These are phyloP conservation scores for Sphenopsis melanotis DNA, from an alignment of 2,797 vertebrate species.

Conservation along the genomic window DNA sequence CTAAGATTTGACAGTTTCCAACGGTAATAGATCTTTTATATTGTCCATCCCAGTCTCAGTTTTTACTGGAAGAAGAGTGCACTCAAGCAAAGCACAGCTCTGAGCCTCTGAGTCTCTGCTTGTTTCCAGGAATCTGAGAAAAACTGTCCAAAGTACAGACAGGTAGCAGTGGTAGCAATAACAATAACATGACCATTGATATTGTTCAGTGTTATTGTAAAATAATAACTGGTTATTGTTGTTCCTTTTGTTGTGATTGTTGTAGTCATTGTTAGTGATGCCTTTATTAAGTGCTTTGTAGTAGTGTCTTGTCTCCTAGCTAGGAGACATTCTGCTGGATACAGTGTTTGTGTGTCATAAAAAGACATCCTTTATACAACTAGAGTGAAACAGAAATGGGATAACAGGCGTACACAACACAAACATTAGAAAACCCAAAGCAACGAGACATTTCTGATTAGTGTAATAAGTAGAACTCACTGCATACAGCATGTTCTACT, in stretches of 20 bases:
- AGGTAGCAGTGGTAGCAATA: neutral
- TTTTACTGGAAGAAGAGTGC: neutral
- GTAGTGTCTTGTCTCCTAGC: neutral
- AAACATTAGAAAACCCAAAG: neutral
- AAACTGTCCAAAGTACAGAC: neutral
- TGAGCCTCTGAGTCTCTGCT: neutral
- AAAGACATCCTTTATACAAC: neutral
- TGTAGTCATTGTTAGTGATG: neutral
- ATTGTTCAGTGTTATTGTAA: neutral
- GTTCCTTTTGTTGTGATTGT: neutral
- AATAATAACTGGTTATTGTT: neutral
- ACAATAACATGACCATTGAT: neutral
- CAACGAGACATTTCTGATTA: neutral
- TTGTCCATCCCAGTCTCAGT: neutral
- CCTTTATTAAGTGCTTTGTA: neutral
- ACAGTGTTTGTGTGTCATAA: accelerated
- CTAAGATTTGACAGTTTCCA: neutral
- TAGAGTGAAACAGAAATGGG: neutral
- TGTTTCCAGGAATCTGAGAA: neutral
- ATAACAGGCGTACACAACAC: neutral
- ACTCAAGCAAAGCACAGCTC: neutral
- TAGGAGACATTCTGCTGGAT: neutral
- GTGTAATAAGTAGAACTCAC: neutral
- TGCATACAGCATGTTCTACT: neutral
- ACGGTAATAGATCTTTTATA: neutral